These are phyloP conservation scores for Shargacucullia verbasci DNA, from an alignment of 2,888 invertebrate species.

Conservation along the genomic window DNA sequence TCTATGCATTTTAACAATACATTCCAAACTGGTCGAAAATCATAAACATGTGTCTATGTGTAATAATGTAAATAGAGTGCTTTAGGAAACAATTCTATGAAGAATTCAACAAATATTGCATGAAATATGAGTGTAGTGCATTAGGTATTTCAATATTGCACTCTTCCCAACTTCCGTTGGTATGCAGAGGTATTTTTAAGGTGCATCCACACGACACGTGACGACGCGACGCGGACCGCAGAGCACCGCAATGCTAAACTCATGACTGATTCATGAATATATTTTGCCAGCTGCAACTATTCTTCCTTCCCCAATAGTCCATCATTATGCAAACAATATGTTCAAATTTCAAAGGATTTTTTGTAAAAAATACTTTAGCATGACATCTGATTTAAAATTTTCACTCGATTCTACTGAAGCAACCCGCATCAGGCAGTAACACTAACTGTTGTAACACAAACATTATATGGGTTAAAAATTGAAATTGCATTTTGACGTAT, in stretches of 20 bases:
- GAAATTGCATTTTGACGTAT: too few species aligned
- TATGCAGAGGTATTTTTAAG: conserved; percentile 41
- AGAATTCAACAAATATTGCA: conserved; percentile 1
- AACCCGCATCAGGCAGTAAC: not conserved
- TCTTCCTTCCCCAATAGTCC: conserved; percentile 13
- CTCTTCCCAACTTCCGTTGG: not conserved
- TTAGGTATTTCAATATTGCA: conserved; percentile 30
- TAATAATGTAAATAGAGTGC: too few species aligned
- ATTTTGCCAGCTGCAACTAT: conserved; percentile 26
- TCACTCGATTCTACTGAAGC: too few species aligned
- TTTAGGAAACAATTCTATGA: too few species aligned
- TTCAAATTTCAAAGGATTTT: conserved; percentile 19
- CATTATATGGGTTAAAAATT: too few species aligned
- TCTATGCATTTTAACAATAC: too few species aligned
- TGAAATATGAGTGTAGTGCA: conserved; percentile 20
- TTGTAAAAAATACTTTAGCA: too few species aligned
- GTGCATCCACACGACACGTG: conserved; percentile 9
- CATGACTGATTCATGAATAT: conserved; percentile 41
- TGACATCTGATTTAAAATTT: too few species aligned
- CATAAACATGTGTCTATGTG: too few species aligned
- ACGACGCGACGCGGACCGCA: not conserved
- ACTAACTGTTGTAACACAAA: too few species aligned
- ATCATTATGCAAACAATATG: conserved; percentile 17
- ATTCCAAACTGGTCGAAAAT: too few species aligned
- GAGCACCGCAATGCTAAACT: conserved; percentile 43